Evolutionary conservation across 2,797 vertebrate species (phyloP).

Genomic region (Myotis findleyi): DNA sequence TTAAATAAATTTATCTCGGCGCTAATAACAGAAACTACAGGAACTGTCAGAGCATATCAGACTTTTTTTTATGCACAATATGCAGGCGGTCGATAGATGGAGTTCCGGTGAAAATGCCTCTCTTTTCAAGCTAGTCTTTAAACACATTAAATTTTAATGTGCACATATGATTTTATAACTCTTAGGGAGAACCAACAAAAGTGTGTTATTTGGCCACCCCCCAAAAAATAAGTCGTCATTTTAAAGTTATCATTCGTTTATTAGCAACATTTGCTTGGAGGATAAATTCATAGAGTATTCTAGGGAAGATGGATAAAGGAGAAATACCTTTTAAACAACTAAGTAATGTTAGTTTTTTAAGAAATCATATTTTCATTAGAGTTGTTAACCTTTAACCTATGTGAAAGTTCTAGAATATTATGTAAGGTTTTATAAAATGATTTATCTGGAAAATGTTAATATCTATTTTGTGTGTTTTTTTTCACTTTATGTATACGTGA

Average conservation of each 20-base stretch:
- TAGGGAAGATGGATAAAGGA: not conserved
- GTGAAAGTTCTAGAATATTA: not conserved
- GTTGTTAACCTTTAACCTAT: not conserved
- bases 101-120: not conserved
- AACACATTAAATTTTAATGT: not conserved
- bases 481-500: not conserved
- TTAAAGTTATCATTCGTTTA: conserved; percentile 16
- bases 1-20: not conserved
- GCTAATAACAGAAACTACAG: not conserved
- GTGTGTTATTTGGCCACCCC: not conserved
- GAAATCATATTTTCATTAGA: conserved; percentile 3
- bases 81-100: not conserved
- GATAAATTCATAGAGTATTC: not conserved
- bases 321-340: not conserved
- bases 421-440: not conserved
- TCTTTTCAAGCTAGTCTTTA: not conserved
- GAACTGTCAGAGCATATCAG: not conserved
- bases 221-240: not conserved
- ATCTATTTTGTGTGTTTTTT: not conserved
- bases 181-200: not conserved
- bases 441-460: not conserved
- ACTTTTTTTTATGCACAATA: not conserved
- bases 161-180: not conserved
- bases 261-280: not conserved
- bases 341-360: not conserved